Evolutionary conservation across 2,888 invertebrate genomes (phyloP), one percentile per base, ranked within the genome.

Genomic region (Lathronympha strigana): DNA sequence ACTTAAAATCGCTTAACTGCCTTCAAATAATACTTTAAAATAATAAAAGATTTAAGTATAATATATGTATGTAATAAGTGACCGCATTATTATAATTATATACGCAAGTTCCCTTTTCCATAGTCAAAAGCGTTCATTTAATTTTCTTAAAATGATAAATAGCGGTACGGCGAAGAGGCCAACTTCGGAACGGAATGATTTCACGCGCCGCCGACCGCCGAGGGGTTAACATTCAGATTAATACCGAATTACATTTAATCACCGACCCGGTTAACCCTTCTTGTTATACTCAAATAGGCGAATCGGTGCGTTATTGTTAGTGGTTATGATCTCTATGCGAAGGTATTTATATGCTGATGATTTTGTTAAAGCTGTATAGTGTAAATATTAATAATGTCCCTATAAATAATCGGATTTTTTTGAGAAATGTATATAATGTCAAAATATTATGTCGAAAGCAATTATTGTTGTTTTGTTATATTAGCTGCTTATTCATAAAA

Each of bases 171-270:
- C 77, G 78, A 86, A 79, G 76, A 83, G 84, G 81, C 84, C 81
- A 87, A 83, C 86, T 75, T 79, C 80, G 84, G 86, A 86, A 89
- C 88, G 87, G 89, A 88, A 87, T 90, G 92, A 92, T 92, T 92
- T 92, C 90, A 92, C 90, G 92, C 87, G 79, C 84, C 83, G 83
- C 74, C 77, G 81, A 74, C 71, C 76, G 69, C 80, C 73, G 80
- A 82, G 84, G 86, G 84, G 82, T 80, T 82, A 76, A 78, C 80
- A 79, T 83, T 85, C 84, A 82, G 84, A 84, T 79, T 83, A 82
- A 85, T 83, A 81, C 83, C 77, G 82, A 78, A 83, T 84, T 81
- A 86, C 83, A 83, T 84, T 86, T 88, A 87, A 87, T 86, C 83
- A 86, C 85, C 76, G 80, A 76, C 74, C 77, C 74, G 82, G 78